Percentiles rank a stretch among this genome's conserved stretches.
Evolutionary conservation across 2,888 invertebrate genomes (phyloP).

Genomic region (Diachrysia chrysitis): DNA sequence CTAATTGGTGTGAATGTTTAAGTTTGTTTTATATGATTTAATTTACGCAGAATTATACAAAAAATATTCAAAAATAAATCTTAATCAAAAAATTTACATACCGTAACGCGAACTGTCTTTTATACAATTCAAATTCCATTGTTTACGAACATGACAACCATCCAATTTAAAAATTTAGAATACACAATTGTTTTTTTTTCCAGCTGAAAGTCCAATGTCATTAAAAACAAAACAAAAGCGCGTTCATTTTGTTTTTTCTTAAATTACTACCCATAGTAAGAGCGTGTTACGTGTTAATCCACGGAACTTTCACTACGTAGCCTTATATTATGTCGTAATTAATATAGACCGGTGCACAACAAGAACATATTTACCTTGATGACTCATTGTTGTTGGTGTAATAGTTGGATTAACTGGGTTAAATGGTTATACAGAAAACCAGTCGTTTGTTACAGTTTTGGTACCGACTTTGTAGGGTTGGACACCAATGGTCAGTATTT

Average conservation of each 20-base stretch:
- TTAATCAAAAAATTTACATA: neutral
- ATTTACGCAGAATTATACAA: neutral
- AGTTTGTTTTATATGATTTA: conserved; percentile 8
- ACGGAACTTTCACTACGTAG: conserved; percentile 58
- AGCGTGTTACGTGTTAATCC: conserved; percentile 41
- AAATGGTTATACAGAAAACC: conserved; percentile 38
- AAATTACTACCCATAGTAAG: conserved; percentile 37
- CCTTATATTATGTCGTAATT: conserved; percentile 53
- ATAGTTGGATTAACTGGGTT: conserved; percentile 39
- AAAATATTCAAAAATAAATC: neutral
- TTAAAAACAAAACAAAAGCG: conserved; percentile 12
- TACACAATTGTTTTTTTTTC: neutral
- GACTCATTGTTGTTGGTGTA: conserved; percentile 45
- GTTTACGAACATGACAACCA: neutral
- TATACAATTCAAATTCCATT: neutral
- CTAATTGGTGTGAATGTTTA: conserved; percentile 34
- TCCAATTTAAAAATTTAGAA: neutral
- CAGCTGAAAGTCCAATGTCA: neutral
- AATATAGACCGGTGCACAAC: conserved; percentile 56
- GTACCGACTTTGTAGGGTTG: neutral
- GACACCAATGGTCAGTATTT: neutral
- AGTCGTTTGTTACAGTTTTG: conserved; percentile 30
- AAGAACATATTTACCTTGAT: conserved; percentile 54
- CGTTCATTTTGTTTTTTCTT: neutral
- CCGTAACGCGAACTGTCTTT: neutral